phyloP scores from a whole-genome alignment of 2,113 vertebrate genomes.

The Suncus etruscus region DNA sequence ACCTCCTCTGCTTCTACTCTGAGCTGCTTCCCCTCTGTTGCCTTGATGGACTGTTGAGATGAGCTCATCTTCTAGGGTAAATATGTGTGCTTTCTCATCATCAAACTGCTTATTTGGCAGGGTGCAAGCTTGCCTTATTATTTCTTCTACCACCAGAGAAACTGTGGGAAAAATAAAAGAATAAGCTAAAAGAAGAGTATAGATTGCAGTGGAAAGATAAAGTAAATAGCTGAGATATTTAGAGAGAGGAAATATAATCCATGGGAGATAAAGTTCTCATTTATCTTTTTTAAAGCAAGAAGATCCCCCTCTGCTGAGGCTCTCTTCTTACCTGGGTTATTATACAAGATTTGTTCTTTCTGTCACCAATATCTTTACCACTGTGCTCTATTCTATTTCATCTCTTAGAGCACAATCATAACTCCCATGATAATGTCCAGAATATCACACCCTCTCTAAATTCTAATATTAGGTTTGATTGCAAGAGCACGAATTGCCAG shows the following conservation, averaged over 20 bases:
- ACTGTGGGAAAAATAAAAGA: background rate
- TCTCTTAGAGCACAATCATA: constrained; percentile 3
- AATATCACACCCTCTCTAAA: background rate
- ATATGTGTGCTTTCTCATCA: background rate
- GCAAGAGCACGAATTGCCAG: too few species aligned
- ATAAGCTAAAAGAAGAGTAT: constrained; percentile 24
- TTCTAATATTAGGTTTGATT: too few species aligned
- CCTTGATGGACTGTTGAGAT: background rate
- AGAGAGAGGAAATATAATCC: background rate
- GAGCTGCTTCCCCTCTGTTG: background rate
- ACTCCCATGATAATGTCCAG: background rate
- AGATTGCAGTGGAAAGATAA: constrained; percentile 1
- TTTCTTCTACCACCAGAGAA: background rate
- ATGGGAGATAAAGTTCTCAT: constrained; percentile 26
- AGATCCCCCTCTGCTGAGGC: background rate
- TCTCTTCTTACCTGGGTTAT: background rate
- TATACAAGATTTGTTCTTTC: background rate
- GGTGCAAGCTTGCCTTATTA: background rate
- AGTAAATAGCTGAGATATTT: background rate
- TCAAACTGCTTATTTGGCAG: background rate
- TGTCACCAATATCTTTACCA: background rate
- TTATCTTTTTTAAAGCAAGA: constrained; percentile 21
- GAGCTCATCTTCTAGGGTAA: background rate
- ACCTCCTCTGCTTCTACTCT: background rate
- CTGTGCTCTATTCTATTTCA: background rate